phyloP scores from a whole-genome alignment of 2,113 vertebrate species.

The Struthio camelus region DNA sequence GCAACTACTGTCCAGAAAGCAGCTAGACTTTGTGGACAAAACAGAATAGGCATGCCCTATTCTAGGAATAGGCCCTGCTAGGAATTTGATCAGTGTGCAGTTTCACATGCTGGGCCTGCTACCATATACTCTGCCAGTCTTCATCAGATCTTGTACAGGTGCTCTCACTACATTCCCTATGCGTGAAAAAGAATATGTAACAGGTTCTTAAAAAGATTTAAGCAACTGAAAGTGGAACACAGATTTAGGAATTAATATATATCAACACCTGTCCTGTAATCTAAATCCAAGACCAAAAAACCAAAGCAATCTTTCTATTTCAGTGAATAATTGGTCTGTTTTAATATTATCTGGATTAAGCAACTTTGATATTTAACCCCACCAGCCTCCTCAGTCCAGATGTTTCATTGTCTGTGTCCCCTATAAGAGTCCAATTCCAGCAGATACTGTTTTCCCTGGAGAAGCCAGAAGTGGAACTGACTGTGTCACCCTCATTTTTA shows the following conservation, averaged over 20 bases:
- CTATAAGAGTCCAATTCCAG: background rate
- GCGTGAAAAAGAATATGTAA: background rate
- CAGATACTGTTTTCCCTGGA: background rate
- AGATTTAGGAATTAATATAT: background rate
- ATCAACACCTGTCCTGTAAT: background rate
- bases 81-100: too few relatives aligned
- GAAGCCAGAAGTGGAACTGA: background rate
- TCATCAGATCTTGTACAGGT: too few relatives aligned
- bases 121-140: too few relatives aligned
- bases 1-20: too few relatives aligned
- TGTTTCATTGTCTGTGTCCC: fast-evolving
- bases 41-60: too few relatives aligned
- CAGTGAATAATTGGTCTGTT: background rate
- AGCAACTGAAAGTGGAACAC: background rate
- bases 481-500: background rate
- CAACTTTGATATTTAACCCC: background rate
- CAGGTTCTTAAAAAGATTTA: background rate
- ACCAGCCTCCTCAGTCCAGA: background rate
- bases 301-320: background rate
- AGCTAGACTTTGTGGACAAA: too few relatives aligned
- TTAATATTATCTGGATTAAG: background rate
- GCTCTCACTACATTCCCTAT: too few relatives aligned
- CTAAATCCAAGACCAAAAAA: background rate
- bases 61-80: too few relatives aligned
- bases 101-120: too few relatives aligned